Conservation (phyloP, 2,888 invertebrate genomes). For the Eulithis prunata region DNA sequence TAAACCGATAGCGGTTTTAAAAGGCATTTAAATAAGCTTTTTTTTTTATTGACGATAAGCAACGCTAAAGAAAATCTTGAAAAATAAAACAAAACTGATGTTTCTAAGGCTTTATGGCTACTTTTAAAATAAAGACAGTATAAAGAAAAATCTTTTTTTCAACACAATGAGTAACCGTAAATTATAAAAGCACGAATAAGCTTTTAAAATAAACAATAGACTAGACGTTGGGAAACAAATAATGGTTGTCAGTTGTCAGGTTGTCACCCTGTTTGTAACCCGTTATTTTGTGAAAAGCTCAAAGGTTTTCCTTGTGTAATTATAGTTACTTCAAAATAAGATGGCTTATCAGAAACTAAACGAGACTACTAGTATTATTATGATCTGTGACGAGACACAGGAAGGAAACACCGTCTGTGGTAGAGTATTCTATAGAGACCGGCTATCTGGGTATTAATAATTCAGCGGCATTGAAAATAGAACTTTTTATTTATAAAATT, state of each 20-base stretch:
- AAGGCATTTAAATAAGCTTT: too few species aligned
- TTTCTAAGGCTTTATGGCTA: conserved; percentile 27
- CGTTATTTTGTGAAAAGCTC: not conserved
- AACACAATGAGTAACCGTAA: not conserved
- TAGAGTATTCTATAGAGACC: too few species aligned
- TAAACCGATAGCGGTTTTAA: conserved; percentile 15
- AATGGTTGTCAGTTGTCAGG: not conserved
- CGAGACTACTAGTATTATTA: too few species aligned
- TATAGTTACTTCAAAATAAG: too few species aligned
- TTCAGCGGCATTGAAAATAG: not conserved
- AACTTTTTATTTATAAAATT: not conserved
- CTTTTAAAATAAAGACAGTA: conserved; percentile 31
- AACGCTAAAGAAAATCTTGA: conserved; percentile 28
- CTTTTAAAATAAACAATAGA: not conserved
- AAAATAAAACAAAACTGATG: conserved; percentile 25
- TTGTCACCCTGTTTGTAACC: not conserved
- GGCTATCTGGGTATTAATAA: too few species aligned
- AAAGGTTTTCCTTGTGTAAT: too few species aligned
- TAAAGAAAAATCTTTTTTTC: not conserved
- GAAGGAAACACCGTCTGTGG: too few species aligned
- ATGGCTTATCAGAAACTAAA: too few species aligned
- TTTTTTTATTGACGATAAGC: conserved; percentile 31
- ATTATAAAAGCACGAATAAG: not conserved
- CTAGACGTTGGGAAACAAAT: not conserved
- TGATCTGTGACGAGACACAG: too few species aligned